Evolutionary conservation across 2,797 vertebrate genomes (phyloP).

Genomic region (Tinamus major): DNA sequence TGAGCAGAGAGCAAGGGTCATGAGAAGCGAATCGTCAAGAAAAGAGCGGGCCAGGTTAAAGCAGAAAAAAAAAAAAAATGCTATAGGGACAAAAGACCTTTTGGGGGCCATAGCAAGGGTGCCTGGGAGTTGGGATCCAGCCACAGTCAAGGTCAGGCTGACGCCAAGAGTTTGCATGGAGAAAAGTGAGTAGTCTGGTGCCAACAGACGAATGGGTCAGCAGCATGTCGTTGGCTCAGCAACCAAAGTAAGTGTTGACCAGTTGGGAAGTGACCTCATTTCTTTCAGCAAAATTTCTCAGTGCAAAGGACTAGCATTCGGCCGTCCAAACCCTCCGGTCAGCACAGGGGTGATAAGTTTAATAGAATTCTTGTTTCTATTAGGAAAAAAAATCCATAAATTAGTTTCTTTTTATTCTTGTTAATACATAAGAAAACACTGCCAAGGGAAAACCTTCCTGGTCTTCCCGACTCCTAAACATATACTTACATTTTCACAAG

Average conservation of each 20-base stretch:
- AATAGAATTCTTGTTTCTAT: neutral
- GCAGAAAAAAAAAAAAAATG: neutral
- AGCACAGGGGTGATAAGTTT: neutral
- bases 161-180: neutral
- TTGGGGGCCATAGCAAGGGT: neutral
- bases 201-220: neutral
- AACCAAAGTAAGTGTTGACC: neutral
- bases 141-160: neutral
- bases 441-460: accelerated
- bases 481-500: neutral
- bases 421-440: neutral
- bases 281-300: neutral
- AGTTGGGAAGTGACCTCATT: neutral
- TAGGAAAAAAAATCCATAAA: neutral
- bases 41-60: neutral
- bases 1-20: neutral
- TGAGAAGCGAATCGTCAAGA: neutral
- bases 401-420: neutral
- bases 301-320: neutral
- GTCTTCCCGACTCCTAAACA: neutral
- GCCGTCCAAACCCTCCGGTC: neutral
- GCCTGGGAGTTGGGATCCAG: neutral
- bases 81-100: neutral
- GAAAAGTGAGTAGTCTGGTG: accelerated
- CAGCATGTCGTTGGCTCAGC: neutral